phyloP scores from a whole-genome alignment of 1,140 invertebrate species.

The Dreissena polymorpha region DNA sequence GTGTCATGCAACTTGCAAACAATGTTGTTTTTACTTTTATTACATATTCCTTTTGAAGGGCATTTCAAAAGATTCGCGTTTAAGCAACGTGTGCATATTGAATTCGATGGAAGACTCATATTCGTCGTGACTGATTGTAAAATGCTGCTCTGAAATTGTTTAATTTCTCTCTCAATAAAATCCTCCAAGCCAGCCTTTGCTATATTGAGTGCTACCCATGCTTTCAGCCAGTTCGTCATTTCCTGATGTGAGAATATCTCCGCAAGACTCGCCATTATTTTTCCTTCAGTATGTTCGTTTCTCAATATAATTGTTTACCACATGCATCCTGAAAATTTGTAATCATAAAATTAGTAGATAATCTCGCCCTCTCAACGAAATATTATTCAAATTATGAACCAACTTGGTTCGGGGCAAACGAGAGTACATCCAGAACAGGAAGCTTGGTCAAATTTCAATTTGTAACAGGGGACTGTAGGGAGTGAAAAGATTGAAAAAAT shows the following conservation, averaged over 20 bases:
- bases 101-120: neutral
- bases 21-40: neutral
- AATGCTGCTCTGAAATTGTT: neutral
- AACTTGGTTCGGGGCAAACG: no score
- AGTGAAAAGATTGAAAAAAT: no score
- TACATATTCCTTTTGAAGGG: neutral
- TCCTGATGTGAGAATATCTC: neutral
- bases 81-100: neutral
- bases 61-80: neutral
- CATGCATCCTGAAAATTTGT: no score
- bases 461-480: no score
- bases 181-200: conserved; percentile 3
- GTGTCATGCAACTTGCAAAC: neutral
- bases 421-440: no score
- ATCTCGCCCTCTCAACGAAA: no score
- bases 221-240: conserved; percentile 9
- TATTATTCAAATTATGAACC: no score
- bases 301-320: no score
- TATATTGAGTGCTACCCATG: neutral
- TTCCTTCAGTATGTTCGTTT: no score
- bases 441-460: no score
- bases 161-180: neutral
- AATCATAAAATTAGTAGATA: no score
- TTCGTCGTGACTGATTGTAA: neutral
- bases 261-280: no score